Evolutionary conservation across 2,888 invertebrate genomes (phyloP).

Genomic region (Myopa tessellatipennis): DNA sequence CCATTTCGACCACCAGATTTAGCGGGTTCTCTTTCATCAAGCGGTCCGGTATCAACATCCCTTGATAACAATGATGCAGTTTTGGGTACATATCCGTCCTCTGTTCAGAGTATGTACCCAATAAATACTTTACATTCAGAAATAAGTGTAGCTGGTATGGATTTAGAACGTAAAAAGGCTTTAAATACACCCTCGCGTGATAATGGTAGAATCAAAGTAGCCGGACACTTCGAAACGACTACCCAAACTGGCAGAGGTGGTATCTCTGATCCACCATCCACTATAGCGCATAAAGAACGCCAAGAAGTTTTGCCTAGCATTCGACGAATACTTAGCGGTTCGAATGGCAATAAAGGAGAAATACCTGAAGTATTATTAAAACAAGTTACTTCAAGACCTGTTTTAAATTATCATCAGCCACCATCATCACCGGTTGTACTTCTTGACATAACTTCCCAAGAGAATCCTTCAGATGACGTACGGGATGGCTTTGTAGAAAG

Average conservation of each 20-base stretch:
- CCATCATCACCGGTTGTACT: constrained; percentile 62
- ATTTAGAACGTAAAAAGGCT: constrained; percentile 72
- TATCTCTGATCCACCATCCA: constrained; percentile 44
- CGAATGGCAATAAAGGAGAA: constrained; percentile 85
- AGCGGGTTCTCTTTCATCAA: constrained; percentile 43
- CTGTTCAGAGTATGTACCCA: constrained; percentile 25
- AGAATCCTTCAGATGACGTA: constrained; percentile 45
- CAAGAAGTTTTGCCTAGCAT: constrained; percentile 82
- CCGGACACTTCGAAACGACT: constrained; percentile 19
- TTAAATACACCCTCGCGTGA: constrained; percentile 79
- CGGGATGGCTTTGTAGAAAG: constrained; percentile 46
- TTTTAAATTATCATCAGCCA: constrained; percentile 56
- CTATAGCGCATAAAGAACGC: constrained; percentile 42
- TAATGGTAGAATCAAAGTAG: constrained; percentile 27
- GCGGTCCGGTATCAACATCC: constrained; percentile 32
- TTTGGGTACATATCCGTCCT: constrained; percentile 28
- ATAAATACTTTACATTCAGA: constrained; percentile 27
- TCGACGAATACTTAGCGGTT: constrained; percentile 85
- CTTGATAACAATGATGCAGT: constrained; percentile 42
- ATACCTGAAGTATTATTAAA: constrained; percentile 81
- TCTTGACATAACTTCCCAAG: constrained; percentile 44
- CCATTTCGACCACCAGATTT: constrained; percentile 78
- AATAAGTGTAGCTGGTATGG: constrained; percentile 32
- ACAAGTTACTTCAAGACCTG: constrained; percentile 74
- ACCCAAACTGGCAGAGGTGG: constrained; percentile 28